phyloP scores from a whole-genome alignment of 1,140 invertebrate genomes.

The Rhynchophorus ferrugineus region DNA sequence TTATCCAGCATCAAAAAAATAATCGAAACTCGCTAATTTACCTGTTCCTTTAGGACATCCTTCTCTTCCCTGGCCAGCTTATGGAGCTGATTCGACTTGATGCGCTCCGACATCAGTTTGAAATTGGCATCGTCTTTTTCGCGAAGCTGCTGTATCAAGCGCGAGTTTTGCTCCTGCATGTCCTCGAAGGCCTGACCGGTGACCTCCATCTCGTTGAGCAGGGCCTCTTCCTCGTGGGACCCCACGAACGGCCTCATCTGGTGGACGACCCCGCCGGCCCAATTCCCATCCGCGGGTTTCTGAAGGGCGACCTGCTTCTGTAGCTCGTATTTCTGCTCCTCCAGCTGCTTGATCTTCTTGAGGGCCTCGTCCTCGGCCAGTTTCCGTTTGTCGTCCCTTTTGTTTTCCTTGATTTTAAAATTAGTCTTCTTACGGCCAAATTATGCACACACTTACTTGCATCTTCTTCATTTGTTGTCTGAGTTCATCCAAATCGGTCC shows the following conservation, averaged over 20 bases:
- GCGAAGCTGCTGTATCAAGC: constrained; percentile 89
- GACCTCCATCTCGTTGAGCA: constrained; percentile 98
- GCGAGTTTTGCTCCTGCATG: constrained; percentile 97
- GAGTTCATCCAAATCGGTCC: constrained; percentile 84
- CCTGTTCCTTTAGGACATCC: constrained; percentile 82
- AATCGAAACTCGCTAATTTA: constrained; percentile 42
- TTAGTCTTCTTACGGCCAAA: background rate
- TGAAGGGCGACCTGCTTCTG: constrained; percentile 78
- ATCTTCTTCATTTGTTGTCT: constrained; percentile 76
- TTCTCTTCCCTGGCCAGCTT: constrained; percentile 93
- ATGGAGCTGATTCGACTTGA: constrained; percentile 94
- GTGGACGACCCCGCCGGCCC: constrained; percentile 43
- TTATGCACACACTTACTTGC: constrained; percentile 46
- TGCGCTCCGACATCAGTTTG: constrained; percentile 96
- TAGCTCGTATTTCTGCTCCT: constrained; percentile 80
- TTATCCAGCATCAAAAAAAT: too few relatives aligned
- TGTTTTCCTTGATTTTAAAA: constrained; percentile 62
- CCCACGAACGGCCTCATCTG: constrained; percentile 55
- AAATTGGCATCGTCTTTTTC: constrained; percentile 99
- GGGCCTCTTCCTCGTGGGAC: constrained; percentile 85
- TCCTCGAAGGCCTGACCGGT: constrained; percentile 99
- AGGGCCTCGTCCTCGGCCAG: constrained; percentile 91
- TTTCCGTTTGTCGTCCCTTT: constrained; percentile 86
- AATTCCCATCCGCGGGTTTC: constrained; percentile 64
- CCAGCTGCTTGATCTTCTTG: constrained; percentile 89